These are phyloP conservation scores for Euura lappo DNA, from an alignment of 1,140 invertebrate genomes.

Conservation along the genomic window DNA sequence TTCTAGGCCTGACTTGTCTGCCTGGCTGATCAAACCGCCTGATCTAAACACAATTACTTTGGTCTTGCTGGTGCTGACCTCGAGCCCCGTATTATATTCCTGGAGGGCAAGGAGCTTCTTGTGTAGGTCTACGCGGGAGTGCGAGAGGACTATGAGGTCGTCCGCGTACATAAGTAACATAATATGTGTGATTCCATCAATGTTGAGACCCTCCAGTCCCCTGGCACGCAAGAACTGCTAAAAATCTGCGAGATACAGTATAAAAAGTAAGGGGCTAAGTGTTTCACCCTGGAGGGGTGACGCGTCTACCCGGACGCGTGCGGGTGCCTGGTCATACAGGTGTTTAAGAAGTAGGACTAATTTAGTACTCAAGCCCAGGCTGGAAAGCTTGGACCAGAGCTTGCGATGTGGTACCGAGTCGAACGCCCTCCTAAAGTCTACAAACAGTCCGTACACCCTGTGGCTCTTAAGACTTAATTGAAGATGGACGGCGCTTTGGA, in stretches of 20 bases:
- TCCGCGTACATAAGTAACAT: constrained; percentile 14
- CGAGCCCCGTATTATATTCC: constrained; percentile 23
- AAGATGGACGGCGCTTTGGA: neutral
- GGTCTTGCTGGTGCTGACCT: constrained; percentile 24
- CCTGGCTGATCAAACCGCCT: constrained; percentile 13
- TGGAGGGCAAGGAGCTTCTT: constrained; percentile 16
- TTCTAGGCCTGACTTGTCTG: constrained; percentile 11
- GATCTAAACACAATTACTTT: constrained; percentile 29
- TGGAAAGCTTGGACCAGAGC: constrained; percentile 11
- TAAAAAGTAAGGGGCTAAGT: constrained; percentile 24
- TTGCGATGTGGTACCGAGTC: constrained; percentile 9
- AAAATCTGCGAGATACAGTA: constrained; percentile 10
- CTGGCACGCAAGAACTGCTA: constrained; percentile 3
- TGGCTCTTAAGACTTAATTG: neutral
- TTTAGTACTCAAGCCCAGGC: constrained; percentile 16
- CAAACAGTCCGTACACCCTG: constrained; percentile 8
- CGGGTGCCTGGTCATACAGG: constrained; percentile 10
- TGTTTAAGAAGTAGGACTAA: constrained; percentile 11
- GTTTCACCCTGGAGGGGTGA: constrained; percentile 29
- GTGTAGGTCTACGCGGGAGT: constrained; percentile 18
- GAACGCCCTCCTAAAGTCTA: constrained; percentile 12
- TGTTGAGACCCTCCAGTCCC: neutral
- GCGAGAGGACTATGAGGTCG: constrained; percentile 17
- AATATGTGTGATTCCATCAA: constrained; percentile 6
- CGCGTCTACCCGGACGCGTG: constrained; percentile 8